These are phyloP conservation scores for Neotoma lepida DNA, from an alignment of 2,113 vertebrate genomes.

Conservation along the genomic window DNA sequence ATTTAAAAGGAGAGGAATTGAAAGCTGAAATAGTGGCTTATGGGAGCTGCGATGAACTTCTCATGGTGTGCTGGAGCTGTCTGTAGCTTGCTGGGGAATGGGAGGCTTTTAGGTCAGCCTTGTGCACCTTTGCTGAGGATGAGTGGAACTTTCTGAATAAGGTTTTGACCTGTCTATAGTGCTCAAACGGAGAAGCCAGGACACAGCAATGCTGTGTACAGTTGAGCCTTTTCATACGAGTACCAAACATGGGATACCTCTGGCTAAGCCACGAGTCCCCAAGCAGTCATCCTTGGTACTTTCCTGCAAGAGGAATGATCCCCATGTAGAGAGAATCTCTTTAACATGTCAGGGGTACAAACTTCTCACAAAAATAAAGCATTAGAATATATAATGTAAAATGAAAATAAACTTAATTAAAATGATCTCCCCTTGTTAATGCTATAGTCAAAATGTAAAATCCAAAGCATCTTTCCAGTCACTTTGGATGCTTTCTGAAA, in stretches of 20 bases:
- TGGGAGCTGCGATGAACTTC: neutral
- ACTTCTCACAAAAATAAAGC: constrained; percentile 41
- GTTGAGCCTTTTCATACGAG: neutral
- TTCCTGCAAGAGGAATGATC: constrained; percentile 27
- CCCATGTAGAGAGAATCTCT: neutral
- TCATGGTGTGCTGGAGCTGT: neutral
- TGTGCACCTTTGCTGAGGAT: neutral
- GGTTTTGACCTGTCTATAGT: neutral
- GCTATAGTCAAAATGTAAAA: constrained; percentile 58
- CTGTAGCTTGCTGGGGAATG: neutral
- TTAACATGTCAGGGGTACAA: neutral
- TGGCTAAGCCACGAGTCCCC: neutral
- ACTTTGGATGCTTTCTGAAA: constrained; percentile 57
- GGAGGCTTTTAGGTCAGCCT: neutral
- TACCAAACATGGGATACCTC: neutral
- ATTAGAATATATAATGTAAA: constrained; percentile 48
- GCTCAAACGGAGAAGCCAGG: neutral
- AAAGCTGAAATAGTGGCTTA: neutral
- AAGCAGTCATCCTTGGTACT: neutral
- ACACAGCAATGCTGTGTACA: neutral
- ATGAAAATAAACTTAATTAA: constrained; percentile 57
- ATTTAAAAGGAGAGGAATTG: neutral
- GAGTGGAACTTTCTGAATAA: neutral
- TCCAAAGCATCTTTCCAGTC: constrained; percentile 14
- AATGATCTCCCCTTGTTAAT: constrained; percentile 55